Evolutionary conservation across 2,113 vertebrate genomes (phyloP), one percentile per base, ranked within the genome.

Genomic region (Sceloporus undulatus): DNA sequence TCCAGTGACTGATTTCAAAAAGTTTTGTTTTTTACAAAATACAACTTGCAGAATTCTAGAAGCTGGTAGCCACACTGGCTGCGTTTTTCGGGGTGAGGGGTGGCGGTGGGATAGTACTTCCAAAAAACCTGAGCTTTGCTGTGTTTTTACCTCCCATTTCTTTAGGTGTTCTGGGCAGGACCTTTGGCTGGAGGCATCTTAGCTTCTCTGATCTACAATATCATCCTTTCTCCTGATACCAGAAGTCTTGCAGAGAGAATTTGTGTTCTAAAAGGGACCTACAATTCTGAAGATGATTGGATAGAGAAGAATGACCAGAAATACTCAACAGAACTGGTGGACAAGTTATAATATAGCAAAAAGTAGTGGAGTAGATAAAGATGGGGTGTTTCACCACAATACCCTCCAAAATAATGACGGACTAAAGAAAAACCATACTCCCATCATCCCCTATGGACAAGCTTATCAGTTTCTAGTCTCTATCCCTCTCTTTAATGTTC

Each of bases 111-210:
- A 7, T 48, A 7, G 68, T 3, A 29, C 68, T 29, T 62, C 27
- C 81, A 4, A 48, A 68, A 73, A 62, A 76, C 2, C 19, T 10
- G 2, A 13, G 8, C 38, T 54, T 85, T 38, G 29, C 7, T 74
- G 25, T 71, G 13, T 75, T 85, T 42, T n/a, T 19, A 29, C 62
- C 13, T 4, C 9, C 38, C 54, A 10, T 34, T 18, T 62, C 66
- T 78, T 48, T 84, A 96, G 93, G 91, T 95, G 27, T 94, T 92
- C 81, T 94, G 94, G 93, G 91, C 90, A 2, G 93, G 94, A 40
- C 94, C 92, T 5, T 86, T 92, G 70, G 42, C 75, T 56, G 94
- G 94, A 52, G 93, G 91, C 7, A 65, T 91, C 19, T 71, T 95
- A 23, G 93, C 94, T 54, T 89, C 89, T 10, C 27, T 93, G 38